These are phyloP conservation scores for Muschampia staudingeri DNA, from an alignment of 2,888 invertebrate species.

Conservation along the genomic window DNA sequence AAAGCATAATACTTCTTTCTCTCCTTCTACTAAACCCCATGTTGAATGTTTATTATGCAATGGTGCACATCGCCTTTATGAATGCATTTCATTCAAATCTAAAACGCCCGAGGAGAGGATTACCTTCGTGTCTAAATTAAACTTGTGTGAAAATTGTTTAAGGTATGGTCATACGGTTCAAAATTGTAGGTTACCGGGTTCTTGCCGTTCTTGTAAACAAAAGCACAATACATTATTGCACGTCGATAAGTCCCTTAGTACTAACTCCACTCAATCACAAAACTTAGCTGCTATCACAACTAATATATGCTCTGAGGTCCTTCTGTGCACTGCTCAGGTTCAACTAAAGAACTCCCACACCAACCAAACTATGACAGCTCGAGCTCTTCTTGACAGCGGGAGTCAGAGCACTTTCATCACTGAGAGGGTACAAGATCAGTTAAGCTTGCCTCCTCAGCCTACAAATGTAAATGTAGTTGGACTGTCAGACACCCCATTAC, in stretches of 20 bases:
- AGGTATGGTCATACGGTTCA: neutral
- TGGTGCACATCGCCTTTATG: neutral
- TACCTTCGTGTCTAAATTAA: neutral
- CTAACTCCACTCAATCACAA: neutral
- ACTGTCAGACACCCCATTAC: neutral
- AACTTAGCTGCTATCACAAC: neutral
- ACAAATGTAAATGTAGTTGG: neutral
- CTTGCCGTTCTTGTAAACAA: constrained; percentile 8
- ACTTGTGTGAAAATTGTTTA: neutral
- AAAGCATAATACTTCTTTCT: neutral
- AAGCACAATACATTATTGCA: neutral
- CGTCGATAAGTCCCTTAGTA: neutral
- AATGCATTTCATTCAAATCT: constrained; percentile 2
- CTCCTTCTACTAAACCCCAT: neutral
- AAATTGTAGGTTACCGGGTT: neutral
- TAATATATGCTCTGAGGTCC: neutral
- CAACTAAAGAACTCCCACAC: neutral
- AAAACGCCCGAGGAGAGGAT: neutral
- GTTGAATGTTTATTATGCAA: neutral
- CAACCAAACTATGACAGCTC: neutral
- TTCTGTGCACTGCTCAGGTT: neutral
- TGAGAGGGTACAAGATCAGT: neutral
- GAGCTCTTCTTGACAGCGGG: neutral
- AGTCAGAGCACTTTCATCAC: neutral
- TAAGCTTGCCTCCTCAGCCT: neutral